Conservation (phyloP, 2,888 invertebrate genomes). For the Agriopis leucophaearia region DNA sequence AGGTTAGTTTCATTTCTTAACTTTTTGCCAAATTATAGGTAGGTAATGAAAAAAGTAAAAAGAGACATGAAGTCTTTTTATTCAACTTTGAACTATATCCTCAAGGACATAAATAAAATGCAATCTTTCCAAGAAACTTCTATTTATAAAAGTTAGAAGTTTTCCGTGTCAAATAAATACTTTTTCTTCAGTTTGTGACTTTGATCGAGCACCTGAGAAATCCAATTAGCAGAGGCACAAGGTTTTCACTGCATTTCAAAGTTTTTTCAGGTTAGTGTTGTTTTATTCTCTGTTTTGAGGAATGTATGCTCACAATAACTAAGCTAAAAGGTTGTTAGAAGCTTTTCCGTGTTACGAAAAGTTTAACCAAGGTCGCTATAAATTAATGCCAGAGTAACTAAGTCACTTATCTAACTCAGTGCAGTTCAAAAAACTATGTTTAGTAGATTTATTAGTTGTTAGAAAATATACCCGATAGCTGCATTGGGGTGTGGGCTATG, state of each 20-base stretch:
- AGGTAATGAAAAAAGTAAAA: neutral
- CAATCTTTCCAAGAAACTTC: neutral
- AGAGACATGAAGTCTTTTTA: neutral
- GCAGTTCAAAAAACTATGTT: no score
- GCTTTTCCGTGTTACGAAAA: slow-evolving; percentile 18
- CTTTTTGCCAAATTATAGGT: no score
- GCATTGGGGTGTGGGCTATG: no score
- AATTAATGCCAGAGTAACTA: neutral
- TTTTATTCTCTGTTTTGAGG: neutral
- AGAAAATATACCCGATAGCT: no score
- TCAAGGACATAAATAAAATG: neutral
- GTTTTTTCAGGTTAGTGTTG: neutral
- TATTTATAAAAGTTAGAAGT: neutral
- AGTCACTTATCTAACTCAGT: neutral
- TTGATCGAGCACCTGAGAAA: slow-evolving; percentile 25
- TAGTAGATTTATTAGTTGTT: no score
- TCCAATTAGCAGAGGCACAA: slow-evolving; percentile 21
- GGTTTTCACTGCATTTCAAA: slow-evolving; percentile 9
- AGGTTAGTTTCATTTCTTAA: no score
- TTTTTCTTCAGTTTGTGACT: slow-evolving; percentile 22
- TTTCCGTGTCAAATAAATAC: slow-evolving; percentile 18
- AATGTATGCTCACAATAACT: neutral
- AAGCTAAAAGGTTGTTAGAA: slow-evolving; percentile 6
- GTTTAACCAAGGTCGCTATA: slow-evolving; percentile 2
- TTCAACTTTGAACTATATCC: slow-evolving; percentile 2